Conservation (phyloP, 1,140 invertebrate species). For the Ips typographus region DNA sequence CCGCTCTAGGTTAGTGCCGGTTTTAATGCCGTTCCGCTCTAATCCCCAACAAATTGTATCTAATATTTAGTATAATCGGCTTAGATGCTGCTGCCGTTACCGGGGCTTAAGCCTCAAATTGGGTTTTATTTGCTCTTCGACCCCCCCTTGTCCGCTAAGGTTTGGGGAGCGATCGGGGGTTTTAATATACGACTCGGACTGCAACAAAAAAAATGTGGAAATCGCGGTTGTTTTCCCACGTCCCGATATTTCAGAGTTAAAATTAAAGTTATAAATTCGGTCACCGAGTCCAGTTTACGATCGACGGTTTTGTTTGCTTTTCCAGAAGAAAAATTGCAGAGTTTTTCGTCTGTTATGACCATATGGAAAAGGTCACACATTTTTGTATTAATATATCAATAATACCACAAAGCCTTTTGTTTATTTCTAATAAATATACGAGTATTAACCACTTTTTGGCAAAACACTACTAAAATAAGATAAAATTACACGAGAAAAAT, state of each 20-base stretch:
- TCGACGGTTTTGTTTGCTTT: too few species aligned
- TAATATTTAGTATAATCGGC: slow-evolving; percentile 51
- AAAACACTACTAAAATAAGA: too few species aligned
- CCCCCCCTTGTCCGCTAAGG: not conserved
- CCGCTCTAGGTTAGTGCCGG: slow-evolving; percentile 34
- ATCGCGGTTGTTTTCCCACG: not conserved
- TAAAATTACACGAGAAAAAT: too few species aligned
- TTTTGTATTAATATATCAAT: too few species aligned
- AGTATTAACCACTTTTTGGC: too few species aligned
- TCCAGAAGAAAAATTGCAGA: too few species aligned
- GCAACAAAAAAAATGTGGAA: not conserved
- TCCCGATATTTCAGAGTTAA: not conserved
- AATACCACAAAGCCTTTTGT: too few species aligned
- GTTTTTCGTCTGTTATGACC: too few species aligned
- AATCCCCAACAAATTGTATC: slow-evolving; percentile 50
- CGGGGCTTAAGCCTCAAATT: slow-evolving; percentile 23
- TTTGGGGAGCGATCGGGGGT: not conserved
- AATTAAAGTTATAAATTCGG: too few species aligned
- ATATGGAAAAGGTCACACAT: too few species aligned
- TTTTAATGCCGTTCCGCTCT: slow-evolving; percentile 35
- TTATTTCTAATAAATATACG: too few species aligned
- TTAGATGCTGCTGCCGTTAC: slow-evolving; percentile 36
- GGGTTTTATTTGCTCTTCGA: slow-evolving; percentile 26
- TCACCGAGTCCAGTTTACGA: too few species aligned
- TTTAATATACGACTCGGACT: not conserved